Evolutionary conservation across 2,113 vertebrate species (phyloP), one percentile per base, ranked within the genome.

Genomic region (Athene cunicularia): DNA sequence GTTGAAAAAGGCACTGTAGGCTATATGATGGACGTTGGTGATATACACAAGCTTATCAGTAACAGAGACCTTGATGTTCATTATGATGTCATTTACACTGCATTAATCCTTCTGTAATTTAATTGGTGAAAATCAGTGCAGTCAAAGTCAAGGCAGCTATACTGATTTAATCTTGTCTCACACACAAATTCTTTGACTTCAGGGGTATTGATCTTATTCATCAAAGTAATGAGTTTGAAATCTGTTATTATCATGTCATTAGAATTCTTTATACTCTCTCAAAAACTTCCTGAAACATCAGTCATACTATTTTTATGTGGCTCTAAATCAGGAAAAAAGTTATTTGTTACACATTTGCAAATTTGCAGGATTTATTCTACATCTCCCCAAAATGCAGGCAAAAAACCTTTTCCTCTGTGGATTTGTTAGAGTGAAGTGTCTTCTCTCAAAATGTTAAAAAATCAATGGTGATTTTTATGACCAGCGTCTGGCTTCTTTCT

Each of bases 21-120:
- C 22, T 90, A 1, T 52, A 28, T 11, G 11, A 7, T 58, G 0
- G 32, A 14, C 2, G 5, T 19, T 83, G 37, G 45, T 1, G 5
- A 35, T 56, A 52, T 21, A 18, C 24, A 79, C 16, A 62, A 62
- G 9, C 22, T 39, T 12, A 3, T n/a, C 21, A 73, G 22, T 30
- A 45, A 35, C 45, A 71, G 59, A 60, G 18, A 30, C 10, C 19
- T 79, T 77, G 49, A 35, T 68, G 27, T 37, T 86, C 64, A 86
- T 56, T 87, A 35, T 28, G 26, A 32, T 87, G 35, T 81, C 28
- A 14, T 56, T 62, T 39, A 58, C 8, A 55, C 14, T 3, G 16
- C 19, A 3, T 37, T 41, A 75, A 62, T 47, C 22, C 37, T 43
- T 53, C 30, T 76, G 22, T n/a, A 67, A 66, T 49, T n/a, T 8